These are phyloP conservation scores for Lepidonotus clava DNA, from an alignment of 2,888 invertebrate species.

Conservation along the genomic window DNA sequence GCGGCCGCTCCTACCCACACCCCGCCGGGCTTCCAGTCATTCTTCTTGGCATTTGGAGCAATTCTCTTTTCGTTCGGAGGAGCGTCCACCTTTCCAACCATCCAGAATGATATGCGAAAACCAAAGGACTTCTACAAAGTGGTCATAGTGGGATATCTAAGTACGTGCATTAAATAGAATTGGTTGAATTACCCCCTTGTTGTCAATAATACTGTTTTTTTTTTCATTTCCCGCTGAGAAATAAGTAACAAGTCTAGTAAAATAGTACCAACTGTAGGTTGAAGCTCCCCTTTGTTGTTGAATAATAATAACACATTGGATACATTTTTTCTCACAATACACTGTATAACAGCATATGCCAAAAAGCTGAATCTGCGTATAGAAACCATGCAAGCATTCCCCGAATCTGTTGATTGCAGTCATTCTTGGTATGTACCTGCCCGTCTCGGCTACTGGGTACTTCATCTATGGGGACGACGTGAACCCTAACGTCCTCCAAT, in stretches of 20 bases:
- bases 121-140: slow-evolving; percentile 88
- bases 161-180: slow-evolving; percentile 81
- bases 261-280: neutral
- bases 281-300: neutral
- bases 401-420: no score
- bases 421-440: slow-evolving; percentile 85
- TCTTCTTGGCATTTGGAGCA: slow-evolving; percentile 87
- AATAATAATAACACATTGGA: no score
- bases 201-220: neutral
- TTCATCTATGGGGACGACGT: slow-evolving; percentile 85
- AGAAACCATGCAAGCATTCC: no score
- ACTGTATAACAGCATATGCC: no score
- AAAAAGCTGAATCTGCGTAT: no score
- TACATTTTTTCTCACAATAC: no score
- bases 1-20: slow-evolving; percentile 59
- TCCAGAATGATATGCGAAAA: slow-evolving; percentile 94
- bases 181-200: neutral
- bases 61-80: slow-evolving; percentile 88
- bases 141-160: slow-evolving; percentile 86
- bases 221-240: no score
- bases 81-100: slow-evolving; percentile 89
- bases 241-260: no score
- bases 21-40: slow-evolving; percentile 82
- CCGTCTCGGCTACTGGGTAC: slow-evolving; percentile 86
- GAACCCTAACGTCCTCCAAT: slow-evolving; percentile 86